Base-by-base conservation (phyloP, 2,797 vertebrate genomes). In the Sus cebifrons region DNA sequence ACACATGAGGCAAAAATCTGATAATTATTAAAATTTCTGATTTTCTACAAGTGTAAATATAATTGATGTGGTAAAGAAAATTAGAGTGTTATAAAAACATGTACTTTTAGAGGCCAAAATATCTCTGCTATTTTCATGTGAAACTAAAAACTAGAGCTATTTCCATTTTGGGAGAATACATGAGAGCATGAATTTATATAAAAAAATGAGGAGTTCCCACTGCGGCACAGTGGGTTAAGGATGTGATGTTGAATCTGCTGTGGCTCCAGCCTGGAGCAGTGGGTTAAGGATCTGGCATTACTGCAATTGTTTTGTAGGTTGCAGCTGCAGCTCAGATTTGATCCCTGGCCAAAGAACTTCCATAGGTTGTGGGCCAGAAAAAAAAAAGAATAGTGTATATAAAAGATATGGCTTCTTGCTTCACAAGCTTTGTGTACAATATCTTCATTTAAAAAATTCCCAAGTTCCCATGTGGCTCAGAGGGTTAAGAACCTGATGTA, bases 21-120 rank as follows among this genome's bases (percentile, higher is more conserved):
- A 49, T 70, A 84, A 62, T 78, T 90, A 85, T 82, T 94, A 18
- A 75, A 78, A 78, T 77, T 83, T 85, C 20, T 82, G 25, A 93
- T 79, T 82, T 92, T 5, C 79, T 70, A 36, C 15, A 78, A 52
- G 21, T 85, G 1, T 86, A 86, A 74, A n/a, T 36, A 70, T 79
- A 78, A 71, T 77, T 95, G 23, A 71, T 90, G 8, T 44, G 6
- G 18, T 75, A 87, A 95, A 68, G 36, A 84, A 88, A 86, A 71
- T 91, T 10, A 82, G 6, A 4, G 5, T 78, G 17, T 93, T 56
- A 58, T 67, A 74, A 89, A 87, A 93, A 60, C 52, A 75, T 20
- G 6, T 77, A 52, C 14, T 86, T 82, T 89, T 89, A 67, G 6
- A 89, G 20, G 16, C 36, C 56, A 75, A 89, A 82, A 10, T 67